Percentiles rank a stretch among this genome's conserved stretches.
phyloP scores from a whole-genome alignment of 2,113 vertebrate genomes.

The Limanda limanda region DNA sequence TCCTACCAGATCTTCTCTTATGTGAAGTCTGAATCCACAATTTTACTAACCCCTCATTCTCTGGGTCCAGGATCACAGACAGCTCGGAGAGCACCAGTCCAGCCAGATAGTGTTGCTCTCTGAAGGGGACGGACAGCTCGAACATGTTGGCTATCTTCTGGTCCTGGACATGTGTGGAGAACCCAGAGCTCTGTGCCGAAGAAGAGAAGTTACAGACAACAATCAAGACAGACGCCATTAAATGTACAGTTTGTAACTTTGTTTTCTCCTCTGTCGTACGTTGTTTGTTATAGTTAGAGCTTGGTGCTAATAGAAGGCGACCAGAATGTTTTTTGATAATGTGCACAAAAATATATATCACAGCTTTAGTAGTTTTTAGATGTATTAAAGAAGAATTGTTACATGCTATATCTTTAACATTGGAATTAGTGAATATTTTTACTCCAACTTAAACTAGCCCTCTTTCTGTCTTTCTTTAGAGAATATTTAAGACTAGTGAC shows the following conservation, averaged over 20 bases:
- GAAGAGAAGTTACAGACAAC: neutral
- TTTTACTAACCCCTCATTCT: conserved; percentile 92
- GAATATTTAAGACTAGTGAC: neutral
- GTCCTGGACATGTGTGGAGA: conserved; percentile 96
- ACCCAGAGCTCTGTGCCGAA: conserved; percentile 92
- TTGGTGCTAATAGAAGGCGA: too few relatives aligned
- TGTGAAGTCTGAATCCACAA: neutral
- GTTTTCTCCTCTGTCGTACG: neutral
- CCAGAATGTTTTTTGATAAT: too few relatives aligned
- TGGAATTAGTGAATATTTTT: too few relatives aligned
- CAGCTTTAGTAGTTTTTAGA: too few relatives aligned
- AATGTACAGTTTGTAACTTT: too few relatives aligned
- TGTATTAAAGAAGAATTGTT: neutral
- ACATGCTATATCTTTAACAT: neutral
- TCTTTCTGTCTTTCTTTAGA: too few relatives aligned
- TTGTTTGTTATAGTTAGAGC: too few relatives aligned
- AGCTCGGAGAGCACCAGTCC: conserved; percentile 95
- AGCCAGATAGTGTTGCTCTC: conserved; percentile 96
- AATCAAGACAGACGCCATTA: too few relatives aligned
- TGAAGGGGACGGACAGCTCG: conserved; percentile 96
- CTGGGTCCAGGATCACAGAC: conserved; percentile 95
- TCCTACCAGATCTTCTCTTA: neutral
- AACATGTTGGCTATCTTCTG: conserved; percentile 99
- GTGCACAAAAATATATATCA: too few relatives aligned
- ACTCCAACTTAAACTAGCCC: neutral